Evolutionary conservation across 2,113 vertebrate genomes (phyloP).

Genomic region (Ancistrus triradiatus): DNA sequence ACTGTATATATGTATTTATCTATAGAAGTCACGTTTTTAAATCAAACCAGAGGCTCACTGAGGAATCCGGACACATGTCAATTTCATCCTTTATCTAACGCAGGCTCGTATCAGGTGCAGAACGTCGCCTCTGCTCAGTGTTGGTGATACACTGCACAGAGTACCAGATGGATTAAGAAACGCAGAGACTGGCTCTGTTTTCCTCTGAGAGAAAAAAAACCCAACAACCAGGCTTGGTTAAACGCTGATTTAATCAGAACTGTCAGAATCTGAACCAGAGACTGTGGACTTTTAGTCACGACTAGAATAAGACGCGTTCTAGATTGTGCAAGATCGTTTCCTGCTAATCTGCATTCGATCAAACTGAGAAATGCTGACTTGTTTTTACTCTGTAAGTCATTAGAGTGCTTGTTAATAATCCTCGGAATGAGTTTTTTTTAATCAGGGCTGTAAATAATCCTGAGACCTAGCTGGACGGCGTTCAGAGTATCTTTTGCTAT

Average conservation of each 20-base stretch:
- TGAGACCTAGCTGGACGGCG: neutral
- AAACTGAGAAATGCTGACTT: neutral
- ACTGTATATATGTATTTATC: too few relatives aligned
- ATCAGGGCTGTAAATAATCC: conserved; percentile 10
- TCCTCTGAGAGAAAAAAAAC: conserved; percentile 9
- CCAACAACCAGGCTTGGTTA: neutral
- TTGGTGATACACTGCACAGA: too few relatives aligned
- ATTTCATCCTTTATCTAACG: too few relatives aligned
- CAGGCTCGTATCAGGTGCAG: too few relatives aligned
- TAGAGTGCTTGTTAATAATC: neutral
- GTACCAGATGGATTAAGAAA: neutral
- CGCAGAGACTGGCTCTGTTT: neutral
- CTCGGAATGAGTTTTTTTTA: neutral
- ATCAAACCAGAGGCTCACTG: too few relatives aligned
- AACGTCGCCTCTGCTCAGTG: too few relatives aligned
- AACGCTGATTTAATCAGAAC: neutral
- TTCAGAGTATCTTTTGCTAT: neutral
- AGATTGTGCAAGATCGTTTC: neutral
- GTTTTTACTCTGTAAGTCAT: neutral
- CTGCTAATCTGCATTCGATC: conserved; percentile 4
- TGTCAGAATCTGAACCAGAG: neutral
- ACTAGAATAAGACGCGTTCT: neutral
- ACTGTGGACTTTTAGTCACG: neutral
- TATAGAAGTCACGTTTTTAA: too few relatives aligned
- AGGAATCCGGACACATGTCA: too few relatives aligned